phyloP scores from a whole-genome alignment of 2,113 vertebrate species.

The Carlito syrichta region DNA sequence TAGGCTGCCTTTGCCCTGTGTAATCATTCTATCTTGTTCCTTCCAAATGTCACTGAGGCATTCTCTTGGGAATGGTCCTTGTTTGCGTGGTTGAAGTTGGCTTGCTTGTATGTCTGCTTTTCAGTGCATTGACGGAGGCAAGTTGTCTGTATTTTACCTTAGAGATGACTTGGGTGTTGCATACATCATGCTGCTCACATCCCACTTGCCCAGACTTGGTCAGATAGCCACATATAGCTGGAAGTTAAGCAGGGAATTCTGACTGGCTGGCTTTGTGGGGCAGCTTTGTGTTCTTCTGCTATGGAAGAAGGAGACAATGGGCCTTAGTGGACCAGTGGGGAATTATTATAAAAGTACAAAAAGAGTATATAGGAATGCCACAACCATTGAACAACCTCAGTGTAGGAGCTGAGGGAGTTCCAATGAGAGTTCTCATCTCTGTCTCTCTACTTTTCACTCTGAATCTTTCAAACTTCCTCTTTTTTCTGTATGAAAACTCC shows the following conservation, averaged over 20 bases:
- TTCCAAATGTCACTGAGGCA: neutral
- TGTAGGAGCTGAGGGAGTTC: neutral
- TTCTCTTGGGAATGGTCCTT: neutral
- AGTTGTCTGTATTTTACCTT: neutral
- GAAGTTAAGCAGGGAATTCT: neutral
- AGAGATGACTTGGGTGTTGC: too few relatives aligned
- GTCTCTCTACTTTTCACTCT: too few relatives aligned
- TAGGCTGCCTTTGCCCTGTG: neutral
- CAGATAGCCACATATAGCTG: neutral
- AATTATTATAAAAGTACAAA: neutral
- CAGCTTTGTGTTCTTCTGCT: neutral
- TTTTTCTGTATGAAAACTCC: neutral
- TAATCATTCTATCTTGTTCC: neutral
- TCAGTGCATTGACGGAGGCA: neutral
- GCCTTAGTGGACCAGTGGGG: neutral
- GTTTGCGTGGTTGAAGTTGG: too few relatives aligned
- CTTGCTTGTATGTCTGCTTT: neutral
- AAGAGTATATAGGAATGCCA: neutral
- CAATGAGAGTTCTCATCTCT: neutral
- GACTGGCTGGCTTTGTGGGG: neutral
- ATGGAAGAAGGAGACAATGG: neutral
- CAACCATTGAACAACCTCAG: neutral
- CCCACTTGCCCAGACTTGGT: neutral
- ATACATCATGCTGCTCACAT: neutral
- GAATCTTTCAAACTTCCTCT: neutral